phyloP scores from a whole-genome alignment of 1,140 invertebrate species.

The Branchinecta lynchi region DNA sequence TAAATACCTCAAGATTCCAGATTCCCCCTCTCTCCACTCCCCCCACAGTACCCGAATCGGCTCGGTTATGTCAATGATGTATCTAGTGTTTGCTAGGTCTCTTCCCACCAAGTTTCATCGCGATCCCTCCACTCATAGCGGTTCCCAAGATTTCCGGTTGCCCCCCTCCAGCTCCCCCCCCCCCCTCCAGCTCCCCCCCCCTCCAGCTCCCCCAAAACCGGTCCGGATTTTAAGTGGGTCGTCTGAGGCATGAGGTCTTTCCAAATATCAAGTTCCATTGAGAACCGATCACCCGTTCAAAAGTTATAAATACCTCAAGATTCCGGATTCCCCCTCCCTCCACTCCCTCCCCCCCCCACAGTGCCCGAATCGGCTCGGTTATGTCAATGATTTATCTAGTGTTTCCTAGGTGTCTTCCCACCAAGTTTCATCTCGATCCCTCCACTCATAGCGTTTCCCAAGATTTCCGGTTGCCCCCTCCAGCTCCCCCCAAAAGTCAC shows the following conservation, averaged over 20 bases:
- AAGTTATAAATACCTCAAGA: too few species aligned
- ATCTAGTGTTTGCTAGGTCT: not conserved
- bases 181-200: too few species aligned
- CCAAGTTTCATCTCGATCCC: conserved; percentile 8
- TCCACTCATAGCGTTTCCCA: not conserved
- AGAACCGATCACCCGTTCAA: too few species aligned
- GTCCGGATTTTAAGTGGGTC: not conserved
- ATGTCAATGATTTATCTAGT: too few species aligned
- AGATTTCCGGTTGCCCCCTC: not conserved
- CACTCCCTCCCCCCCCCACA: too few species aligned
- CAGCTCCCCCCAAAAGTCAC: not conserved
- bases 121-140: not conserved
- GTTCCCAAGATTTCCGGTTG: not conserved
- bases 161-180: too few species aligned
- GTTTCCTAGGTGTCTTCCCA: too few species aligned
- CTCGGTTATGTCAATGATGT: too few species aligned
- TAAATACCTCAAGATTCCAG: not conserved
- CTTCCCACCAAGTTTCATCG: conserved; percentile 2
- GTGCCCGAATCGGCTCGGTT: too few species aligned
- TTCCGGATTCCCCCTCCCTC: too few species aligned
- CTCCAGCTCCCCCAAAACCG: not conserved
- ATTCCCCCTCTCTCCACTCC: not conserved
- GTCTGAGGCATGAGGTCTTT: conserved; percentile 3
- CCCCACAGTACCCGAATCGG: not conserved
- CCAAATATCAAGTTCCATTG: too few species aligned